Conservation (phyloP, 92 coral and sea anemone species). For the Zoanthus gigantus region DNA sequence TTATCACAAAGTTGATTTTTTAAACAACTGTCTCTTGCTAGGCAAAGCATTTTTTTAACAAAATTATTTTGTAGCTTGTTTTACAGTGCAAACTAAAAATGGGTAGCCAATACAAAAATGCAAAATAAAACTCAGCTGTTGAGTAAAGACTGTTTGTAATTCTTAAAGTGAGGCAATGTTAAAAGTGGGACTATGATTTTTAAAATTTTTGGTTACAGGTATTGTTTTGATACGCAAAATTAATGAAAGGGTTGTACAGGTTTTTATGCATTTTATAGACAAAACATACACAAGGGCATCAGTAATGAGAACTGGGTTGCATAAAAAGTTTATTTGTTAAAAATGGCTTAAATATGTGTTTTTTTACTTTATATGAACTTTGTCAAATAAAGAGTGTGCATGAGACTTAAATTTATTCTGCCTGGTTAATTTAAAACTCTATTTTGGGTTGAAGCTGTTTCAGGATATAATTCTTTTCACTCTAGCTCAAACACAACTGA, state of each 20-base stretch:
- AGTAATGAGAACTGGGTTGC: conserved; percentile 3
- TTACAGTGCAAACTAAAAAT: neutral
- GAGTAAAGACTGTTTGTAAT: conserved; percentile 9
- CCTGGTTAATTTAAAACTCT: neutral
- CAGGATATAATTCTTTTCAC: neutral
- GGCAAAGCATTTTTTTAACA: conserved; percentile 2
- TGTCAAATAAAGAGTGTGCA: neutral
- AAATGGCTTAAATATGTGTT: neutral
- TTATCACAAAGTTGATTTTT: neutral
- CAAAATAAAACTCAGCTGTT: conserved; percentile 3
- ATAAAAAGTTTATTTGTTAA: conserved; percentile 1
- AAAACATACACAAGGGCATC: neutral
- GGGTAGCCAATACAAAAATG: conserved; percentile 22
- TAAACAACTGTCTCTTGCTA: conserved; percentile 3
- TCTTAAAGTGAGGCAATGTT: conserved; percentile 10
- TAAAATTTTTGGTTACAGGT: neutral
- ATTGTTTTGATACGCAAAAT: neutral
- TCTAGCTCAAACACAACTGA: conserved; percentile 4
- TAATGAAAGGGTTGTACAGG: neutral
- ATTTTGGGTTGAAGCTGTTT: neutral
- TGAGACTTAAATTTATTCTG: neutral
- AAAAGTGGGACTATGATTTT: conserved; percentile 7
- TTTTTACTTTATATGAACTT: neutral
- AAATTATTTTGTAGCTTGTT: neutral
- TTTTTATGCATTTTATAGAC: neutral